Evolutionary conservation across 2,888 invertebrate species (phyloP).

Genomic region (Dioctria linearis): DNA sequence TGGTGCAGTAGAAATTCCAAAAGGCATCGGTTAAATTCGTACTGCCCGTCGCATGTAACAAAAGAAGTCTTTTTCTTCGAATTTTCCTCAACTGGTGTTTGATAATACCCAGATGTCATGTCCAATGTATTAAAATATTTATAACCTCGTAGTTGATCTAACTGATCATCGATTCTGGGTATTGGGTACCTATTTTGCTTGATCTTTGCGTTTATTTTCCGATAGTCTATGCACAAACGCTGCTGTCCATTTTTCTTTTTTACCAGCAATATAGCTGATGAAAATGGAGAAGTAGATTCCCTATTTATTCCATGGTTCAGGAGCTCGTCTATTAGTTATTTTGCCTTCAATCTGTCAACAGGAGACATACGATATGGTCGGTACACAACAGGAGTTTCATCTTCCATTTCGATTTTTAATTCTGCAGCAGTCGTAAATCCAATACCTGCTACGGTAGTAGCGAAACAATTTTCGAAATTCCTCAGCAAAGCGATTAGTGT

Average conservation of each 20-base stretch:
- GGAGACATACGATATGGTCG: too few relatives aligned
- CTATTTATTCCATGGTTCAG: too few relatives aligned
- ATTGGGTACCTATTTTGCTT: too few relatives aligned
- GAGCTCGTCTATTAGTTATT: too few relatives aligned
- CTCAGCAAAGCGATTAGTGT: too few relatives aligned
- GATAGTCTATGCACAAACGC: slow-evolving; percentile 10
- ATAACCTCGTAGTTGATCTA: slow-evolving; percentile 1
- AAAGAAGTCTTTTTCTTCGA: neutral
- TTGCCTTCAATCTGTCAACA: too few relatives aligned
- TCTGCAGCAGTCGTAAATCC: too few relatives aligned
- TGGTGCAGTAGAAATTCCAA: too few relatives aligned
- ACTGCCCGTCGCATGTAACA: neutral
- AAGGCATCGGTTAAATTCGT: neutral
- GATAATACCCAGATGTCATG: slow-evolving; percentile 2
- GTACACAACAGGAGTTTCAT: too few relatives aligned
- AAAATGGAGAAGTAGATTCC: neutral
- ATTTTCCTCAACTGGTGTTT: neutral
- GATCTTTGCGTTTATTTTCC: neutral
- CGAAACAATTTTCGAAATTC: too few relatives aligned
- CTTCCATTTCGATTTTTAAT: too few relatives aligned
- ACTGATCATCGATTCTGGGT: slow-evolving; percentile 5
- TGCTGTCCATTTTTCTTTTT: slow-evolving; percentile 27
- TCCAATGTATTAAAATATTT: slow-evolving; percentile 14
- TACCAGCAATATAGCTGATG: slow-evolving; percentile 11
- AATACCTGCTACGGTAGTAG: too few relatives aligned